A percentile compares a stretch with the other conserved stretches of the same genome.
phyloP scores from a whole-genome alignment of 2,888 invertebrate species.

The Pyrochroa serraticornis region DNA sequence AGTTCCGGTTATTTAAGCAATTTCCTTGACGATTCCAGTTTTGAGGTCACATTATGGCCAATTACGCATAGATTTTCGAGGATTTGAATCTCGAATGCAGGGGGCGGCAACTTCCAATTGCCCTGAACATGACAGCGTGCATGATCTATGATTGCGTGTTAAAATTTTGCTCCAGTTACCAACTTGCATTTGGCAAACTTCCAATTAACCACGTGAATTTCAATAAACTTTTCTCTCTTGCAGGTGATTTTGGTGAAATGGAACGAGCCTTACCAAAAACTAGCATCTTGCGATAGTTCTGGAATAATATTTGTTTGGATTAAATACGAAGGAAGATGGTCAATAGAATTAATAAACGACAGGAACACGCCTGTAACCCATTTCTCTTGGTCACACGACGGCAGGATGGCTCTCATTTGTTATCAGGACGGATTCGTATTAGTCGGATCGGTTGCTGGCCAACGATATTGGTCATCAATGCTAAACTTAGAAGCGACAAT shows the following conservation, averaged over 20 bases:
- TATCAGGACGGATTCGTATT: slow-evolving; percentile 99
- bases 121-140: slow-evolving; percentile 5
- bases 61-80: background rate
- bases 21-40: no score
- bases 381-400: slow-evolving; percentile 99
- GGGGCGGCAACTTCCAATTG: background rate
- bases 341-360: slow-evolving; percentile 98
- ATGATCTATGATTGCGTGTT: slow-evolving; percentile 13
- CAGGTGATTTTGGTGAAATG: slow-evolving; percentile 95
- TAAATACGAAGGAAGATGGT: slow-evolving; percentile 98
- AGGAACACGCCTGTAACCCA: slow-evolving; percentile 96
- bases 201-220: background rate
- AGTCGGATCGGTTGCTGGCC: slow-evolving; percentile 96
- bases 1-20: no score
- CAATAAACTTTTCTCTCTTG: slow-evolving; percentile 28
- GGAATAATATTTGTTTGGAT: slow-evolving; percentile 99
- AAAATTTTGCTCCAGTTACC: background rate
- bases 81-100: background rate
- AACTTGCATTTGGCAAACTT: background rate
- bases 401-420: slow-evolving; percentile 97
- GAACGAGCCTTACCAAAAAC: slow-evolving; percentile 98
- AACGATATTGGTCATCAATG: slow-evolving; percentile 98
- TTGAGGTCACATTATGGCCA: background rate
- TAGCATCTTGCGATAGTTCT: slow-evolving; percentile 96
- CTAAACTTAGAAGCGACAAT: slow-evolving; percentile 91